Conservation (phyloP, 1,140 invertebrate genomes). For the Thaumatotibia leucotreta region DNA sequence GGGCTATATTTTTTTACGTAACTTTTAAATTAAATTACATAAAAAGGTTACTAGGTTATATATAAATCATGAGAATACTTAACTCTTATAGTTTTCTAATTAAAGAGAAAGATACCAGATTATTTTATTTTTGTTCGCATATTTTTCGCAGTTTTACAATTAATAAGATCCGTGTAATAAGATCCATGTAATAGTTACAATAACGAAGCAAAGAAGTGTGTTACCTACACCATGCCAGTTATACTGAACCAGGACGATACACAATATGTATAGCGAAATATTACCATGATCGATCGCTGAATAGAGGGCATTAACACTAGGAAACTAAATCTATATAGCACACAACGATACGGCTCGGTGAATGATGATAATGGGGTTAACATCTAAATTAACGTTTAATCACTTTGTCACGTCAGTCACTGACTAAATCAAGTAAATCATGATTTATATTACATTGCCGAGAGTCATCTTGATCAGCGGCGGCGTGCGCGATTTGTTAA, state of each 20-base stretch:
- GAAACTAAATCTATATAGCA: slow-evolving; percentile 11
- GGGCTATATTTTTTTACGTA: too few species aligned
- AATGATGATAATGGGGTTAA: slow-evolving; percentile 14
- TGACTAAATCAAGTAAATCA: slow-evolving; percentile 18
- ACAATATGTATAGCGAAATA: slow-evolving; percentile 14
- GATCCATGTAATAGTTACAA: too few species aligned
- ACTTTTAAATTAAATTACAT: too few species aligned
- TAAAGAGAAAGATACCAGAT: too few species aligned
- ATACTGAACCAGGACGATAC: neutral
- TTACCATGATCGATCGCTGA: neutral
- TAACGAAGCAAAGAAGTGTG: too few species aligned
- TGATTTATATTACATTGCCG: slow-evolving; percentile 26
- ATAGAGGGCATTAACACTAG: slow-evolving; percentile 7
- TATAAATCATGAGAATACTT: too few species aligned
- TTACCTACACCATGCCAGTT: too few species aligned
- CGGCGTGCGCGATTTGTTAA: slow-evolving; percentile 36
- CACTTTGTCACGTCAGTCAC: slow-evolving; percentile 39
- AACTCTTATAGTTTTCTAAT: too few species aligned
- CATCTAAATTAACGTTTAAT: slow-evolving; percentile 23
- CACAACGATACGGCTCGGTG: slow-evolving; percentile 14
- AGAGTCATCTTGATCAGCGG: slow-evolving; percentile 35
- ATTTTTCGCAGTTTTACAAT: too few species aligned
- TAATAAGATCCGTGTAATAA: too few species aligned
- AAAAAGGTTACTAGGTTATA: too few species aligned
- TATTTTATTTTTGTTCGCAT: too few species aligned